Base-by-base conservation (phyloP, 2,797 vertebrate genomes). In the Streptopelia turtur region DNA sequence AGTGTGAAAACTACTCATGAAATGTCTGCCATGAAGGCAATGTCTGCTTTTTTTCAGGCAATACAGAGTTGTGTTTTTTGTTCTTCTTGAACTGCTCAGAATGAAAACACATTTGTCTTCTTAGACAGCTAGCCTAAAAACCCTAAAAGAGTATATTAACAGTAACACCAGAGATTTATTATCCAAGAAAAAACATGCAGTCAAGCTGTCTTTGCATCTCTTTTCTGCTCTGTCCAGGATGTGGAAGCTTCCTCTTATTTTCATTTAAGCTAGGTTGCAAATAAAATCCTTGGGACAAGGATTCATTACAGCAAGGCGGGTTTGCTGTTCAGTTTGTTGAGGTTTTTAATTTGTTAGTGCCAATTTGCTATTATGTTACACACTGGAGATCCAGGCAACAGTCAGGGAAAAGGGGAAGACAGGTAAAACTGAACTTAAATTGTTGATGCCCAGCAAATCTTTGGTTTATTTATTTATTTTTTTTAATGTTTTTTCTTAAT, bases 261-360 rank as follows among this genome's bases (percentile, higher is more conserved):
- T 60, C 20, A 33, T 22, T 43, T 74, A 63, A 74, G 5, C 7
- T 41, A 61, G 15, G 65, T 1, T 61, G 56, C 63, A 86, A 80
- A 45, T 18, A 55, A 87, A 53, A 11, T 69, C 9, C 20, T 37
- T 72, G 14, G 21, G 7, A 6, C 16, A 56, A 41, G 8, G 16
- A 45, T 12, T 53, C 13, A 28, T 14, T 20, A 37, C 11, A 7
- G 5, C 7, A 74, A 68, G 27, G 13, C 0, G 0, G 14, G 3
- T 0, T 0, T 50, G 69, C 69, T 39, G 3, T 45, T 65, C 30
- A 30, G 5, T 28, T 64, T 4, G 1, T 63, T 55, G 6, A 1
- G 1, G 1, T 2, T 59, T 53, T 52, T 1, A 33, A 49, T 39
- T 70, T 52, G 0, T 17, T 75, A 53, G n/a, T 61, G 13, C 4